Evolutionary conservation across 2,888 invertebrate species (phyloP), one percentile per base, ranked within the genome.

Genomic region (Criorhina ranunculi): DNA sequence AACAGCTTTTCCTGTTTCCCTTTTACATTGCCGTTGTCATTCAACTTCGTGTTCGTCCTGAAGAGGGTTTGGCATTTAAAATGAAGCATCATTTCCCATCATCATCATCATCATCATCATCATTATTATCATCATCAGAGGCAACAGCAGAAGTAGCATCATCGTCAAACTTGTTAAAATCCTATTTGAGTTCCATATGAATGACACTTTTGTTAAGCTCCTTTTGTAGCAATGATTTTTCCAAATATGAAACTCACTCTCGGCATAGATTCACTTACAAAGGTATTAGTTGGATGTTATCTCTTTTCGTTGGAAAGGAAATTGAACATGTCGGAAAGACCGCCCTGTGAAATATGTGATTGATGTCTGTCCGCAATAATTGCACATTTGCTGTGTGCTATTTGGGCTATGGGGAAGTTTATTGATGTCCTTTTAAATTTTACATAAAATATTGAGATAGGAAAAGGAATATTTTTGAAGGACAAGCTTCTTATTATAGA

Each of bases 41-140:
- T 78, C 72, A 73, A 73, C 33, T 17, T 60, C 46, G 53, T 77
- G 59, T 73, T 72, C 51, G 29, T 67, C 62, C 46, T 78, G 82
- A 78, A 78, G 82, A 83, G 72, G 82, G 82, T 78, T 57, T 72
- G 78, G 60, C 82, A 82, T 78, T 67, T 72, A 64, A 62, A 62
- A 73, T 67, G 78, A 78, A 72, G 78, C 60, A 49, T 62, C 60
- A 83, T 78, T 78, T 78, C 76, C 72, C 67, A 77, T 79, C 57
- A 57, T 49, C 55, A 31, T 62, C 46, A 64, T 37, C 76, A 49
- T 67, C 31, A 19, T 31, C 42, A 42, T 40, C 46, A n/a, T 35
- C 35, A 37, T 6, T 24, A 59, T n/a, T 59, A 42, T 24, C 42
- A 49, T 19, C 40, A 40, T 19, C 53, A 15, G 17, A 40, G 49